Evolutionary conservation across 2,113 vertebrate genomes (phyloP).

Genomic region (Brienomyrus brachyistius): DNA sequence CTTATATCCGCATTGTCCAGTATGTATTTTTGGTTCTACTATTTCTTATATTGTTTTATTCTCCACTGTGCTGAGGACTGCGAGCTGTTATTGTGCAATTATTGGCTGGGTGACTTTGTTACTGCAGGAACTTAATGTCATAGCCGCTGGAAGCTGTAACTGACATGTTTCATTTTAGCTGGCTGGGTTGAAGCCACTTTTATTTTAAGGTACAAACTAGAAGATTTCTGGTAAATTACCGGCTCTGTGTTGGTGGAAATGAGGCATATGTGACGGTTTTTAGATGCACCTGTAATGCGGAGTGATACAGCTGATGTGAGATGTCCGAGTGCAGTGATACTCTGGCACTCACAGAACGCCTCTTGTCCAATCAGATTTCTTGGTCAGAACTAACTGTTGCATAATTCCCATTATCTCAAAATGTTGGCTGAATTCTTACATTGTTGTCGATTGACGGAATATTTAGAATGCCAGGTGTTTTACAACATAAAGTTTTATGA

Average conservation of each 20-base stretch:
- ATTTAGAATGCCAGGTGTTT: neutral
- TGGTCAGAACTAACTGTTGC: too few species aligned
- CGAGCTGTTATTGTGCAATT: neutral
- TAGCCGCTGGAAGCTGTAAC: neutral
- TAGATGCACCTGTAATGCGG: too few species aligned
- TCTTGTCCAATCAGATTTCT: too few species aligned
- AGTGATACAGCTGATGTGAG: too few species aligned
- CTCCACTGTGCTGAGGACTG: neutral
- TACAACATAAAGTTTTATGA: neutral
- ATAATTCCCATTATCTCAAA: neutral
- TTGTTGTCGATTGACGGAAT: neutral
- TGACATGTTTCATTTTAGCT: neutral
- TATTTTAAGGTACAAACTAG: neutral
- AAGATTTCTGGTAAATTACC: neutral
- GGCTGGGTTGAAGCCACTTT: neutral
- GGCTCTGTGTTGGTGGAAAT: too few species aligned
- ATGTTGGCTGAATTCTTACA: neutral
- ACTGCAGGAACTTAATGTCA: neutral
- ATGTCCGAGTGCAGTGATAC: too few species aligned
- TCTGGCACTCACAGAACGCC: too few species aligned
- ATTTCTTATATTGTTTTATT: slow-evolving; percentile 40
- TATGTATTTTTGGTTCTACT: slow-evolving; percentile 46
- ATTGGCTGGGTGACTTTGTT: neutral
- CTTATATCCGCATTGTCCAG: slow-evolving; percentile 48
- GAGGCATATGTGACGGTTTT: too few species aligned